Percentiles rank a stretch among this genome's conserved stretches.
These are phyloP conservation scores for Salvator merianae DNA, from an alignment of 2,113 vertebrate genomes.

Conservation along the genomic window DNA sequence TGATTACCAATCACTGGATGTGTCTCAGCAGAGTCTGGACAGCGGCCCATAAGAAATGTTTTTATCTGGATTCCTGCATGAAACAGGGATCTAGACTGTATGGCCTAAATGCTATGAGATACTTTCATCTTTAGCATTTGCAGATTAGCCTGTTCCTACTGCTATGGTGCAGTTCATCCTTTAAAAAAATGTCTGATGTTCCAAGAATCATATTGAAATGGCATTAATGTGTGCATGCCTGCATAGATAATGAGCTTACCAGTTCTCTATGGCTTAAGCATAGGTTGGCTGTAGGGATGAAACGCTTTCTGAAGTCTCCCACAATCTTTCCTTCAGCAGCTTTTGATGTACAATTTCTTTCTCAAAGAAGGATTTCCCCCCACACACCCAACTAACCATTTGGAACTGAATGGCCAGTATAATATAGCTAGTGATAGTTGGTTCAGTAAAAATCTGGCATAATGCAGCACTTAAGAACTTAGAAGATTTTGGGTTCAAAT, in stretches of 20 bases:
- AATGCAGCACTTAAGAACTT: background rate
- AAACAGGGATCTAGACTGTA: too few species aligned
- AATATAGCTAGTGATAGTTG: background rate
- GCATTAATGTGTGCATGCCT: background rate
- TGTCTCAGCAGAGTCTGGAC: too few species aligned
- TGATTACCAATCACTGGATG: too few species aligned
- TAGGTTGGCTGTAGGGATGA: background rate
- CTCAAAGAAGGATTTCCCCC: background rate
- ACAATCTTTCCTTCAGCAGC: too few species aligned
- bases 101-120: too few species aligned
- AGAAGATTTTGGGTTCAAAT: background rate
- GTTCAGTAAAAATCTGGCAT: background rate
- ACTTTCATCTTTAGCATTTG: too few species aligned
- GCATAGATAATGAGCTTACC: background rate
- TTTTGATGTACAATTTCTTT: background rate
- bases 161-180: too few species aligned
- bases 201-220: background rate
- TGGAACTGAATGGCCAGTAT: background rate
- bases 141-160: too few species aligned
- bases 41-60: too few species aligned
- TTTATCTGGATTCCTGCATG: too few species aligned
- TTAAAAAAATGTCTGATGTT: background rate
- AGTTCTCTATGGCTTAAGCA: background rate
- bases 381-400: too few species aligned
- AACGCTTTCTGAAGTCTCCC: background rate